phyloP scores from a whole-genome alignment of 2,888 invertebrate species.

The Leptarthrus brevirostris region DNA sequence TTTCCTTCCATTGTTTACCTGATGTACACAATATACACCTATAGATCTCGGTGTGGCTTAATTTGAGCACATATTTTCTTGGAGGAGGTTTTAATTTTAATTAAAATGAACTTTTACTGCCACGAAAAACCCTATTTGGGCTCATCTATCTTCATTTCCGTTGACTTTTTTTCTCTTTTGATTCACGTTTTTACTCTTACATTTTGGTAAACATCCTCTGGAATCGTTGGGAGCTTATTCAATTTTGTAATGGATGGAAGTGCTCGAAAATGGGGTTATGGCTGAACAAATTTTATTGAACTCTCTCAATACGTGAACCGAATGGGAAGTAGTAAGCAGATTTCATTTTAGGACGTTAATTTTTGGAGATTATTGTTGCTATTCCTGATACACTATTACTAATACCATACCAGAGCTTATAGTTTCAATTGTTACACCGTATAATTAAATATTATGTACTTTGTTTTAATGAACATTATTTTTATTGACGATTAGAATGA shows the following conservation, averaged over 20 bases:
- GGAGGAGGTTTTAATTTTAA: conserved; percentile 54
- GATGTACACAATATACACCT: conserved; percentile 13
- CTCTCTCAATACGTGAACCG: no score
- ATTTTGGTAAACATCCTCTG: conserved; percentile 20
- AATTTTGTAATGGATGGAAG: neutral
- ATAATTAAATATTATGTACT: no score
- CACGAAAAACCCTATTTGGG: conserved; percentile 49
- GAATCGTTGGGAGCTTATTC: conserved; percentile 2
- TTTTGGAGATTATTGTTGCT: no score
- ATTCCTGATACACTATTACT: no score
- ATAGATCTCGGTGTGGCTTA: conserved; percentile 48
- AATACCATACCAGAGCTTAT: no score
- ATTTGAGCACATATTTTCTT: conserved; percentile 54
- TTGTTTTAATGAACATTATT: no score
- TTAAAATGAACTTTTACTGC: conserved; percentile 55
- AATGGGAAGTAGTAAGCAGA: no score
- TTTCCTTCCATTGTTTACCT: conserved; percentile 33
- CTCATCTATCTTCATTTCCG: conserved; percentile 54
- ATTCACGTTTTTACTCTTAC: conserved; percentile 44
- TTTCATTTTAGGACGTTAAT: no score
- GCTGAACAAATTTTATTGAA: no score
- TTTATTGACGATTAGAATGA: no score
- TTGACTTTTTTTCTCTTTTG: conserved; percentile 13
- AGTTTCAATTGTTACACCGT: no score
- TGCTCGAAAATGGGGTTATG: no score